Conservation (phyloP, 2,888 invertebrate genomes). For the Thymelicus acteon region DNA sequence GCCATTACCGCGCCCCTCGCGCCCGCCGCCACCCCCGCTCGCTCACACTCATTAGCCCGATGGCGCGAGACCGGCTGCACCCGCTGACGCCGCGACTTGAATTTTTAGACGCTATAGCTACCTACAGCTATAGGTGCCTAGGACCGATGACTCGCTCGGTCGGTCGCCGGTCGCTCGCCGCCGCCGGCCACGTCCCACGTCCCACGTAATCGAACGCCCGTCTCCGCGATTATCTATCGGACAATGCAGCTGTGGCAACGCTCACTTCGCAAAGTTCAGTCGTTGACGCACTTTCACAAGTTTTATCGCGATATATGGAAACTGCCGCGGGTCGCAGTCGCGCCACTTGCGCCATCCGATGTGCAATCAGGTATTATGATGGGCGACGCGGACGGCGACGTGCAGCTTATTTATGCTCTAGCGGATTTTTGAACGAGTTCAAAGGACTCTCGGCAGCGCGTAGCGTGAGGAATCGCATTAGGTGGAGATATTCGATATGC, state of each 20-base stretch:
- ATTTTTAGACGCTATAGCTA: constrained; percentile 62
- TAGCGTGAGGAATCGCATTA: constrained; percentile 36
- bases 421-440: constrained; percentile 33
- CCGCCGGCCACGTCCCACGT: background rate
- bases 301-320: constrained; percentile 33
- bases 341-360: constrained; percentile 26
- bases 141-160: constrained; percentile 29
- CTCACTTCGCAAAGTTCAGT: constrained; percentile 31
- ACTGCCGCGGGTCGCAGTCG: constrained; percentile 16
- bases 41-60: constrained; percentile 68
- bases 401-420: constrained; percentile 28
- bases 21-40: constrained; percentile 47
- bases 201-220: constrained; percentile 31
- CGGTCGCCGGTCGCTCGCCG: background rate
- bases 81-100: constrained; percentile 67
- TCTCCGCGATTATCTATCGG: constrained; percentile 29
- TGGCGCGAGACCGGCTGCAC: constrained; percentile 71
- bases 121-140: constrained; percentile 39
- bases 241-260: constrained; percentile 22
- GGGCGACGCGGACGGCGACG: background rate
- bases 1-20: constrained; percentile 69
- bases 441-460: constrained; percentile 30
- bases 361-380: constrained; percentile 35
- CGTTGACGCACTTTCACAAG: constrained; percentile 43
- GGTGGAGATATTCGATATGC: constrained; percentile 31